These are phyloP conservation scores for Pseudomyrmex cubaensis DNA, from an alignment of 1,140 invertebrate genomes.

Conservation along the genomic window DNA sequence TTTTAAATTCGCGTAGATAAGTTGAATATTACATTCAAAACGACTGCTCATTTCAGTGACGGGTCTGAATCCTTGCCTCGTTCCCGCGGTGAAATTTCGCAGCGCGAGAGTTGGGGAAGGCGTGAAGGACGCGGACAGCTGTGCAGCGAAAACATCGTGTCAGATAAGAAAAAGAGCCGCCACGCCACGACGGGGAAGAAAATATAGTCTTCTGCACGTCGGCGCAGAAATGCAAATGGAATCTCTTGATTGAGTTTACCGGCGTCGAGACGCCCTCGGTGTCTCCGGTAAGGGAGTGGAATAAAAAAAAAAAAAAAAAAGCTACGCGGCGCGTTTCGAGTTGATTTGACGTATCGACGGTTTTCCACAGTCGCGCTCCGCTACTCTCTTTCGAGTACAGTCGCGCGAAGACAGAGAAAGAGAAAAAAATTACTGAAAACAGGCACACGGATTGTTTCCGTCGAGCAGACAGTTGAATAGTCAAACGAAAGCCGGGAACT, in stretches of 20 bases:
- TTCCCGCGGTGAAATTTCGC: constrained; percentile 1
- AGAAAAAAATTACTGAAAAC: constrained; percentile 33
- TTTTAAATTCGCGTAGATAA: constrained; percentile 18
- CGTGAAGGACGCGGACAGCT: neutral
- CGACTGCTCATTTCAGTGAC: constrained; percentile 23
- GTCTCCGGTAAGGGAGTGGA: constrained; percentile 13
- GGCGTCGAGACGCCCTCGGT: constrained; percentile 14
- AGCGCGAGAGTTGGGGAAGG: neutral
- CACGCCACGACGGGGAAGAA: neutral
- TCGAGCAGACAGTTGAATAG: constrained; percentile 1
- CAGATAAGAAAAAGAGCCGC: constrained; percentile 48
- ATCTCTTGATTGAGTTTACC: constrained; percentile 73
- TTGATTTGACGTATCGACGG: constrained; percentile 71
- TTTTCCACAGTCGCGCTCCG: constrained; percentile 40
- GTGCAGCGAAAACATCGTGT: constrained; percentile 11
- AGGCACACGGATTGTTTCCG: constrained; percentile 33
- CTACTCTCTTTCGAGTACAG: constrained; percentile 61
- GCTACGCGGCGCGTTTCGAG: neutral
- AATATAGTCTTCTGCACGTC: constrained; percentile 48
- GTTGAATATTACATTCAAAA: constrained; percentile 41
- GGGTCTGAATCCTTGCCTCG: neutral
- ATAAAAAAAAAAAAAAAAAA: constrained; percentile 33
- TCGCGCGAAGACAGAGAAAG: constrained; percentile 39
- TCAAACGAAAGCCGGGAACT: neutral
- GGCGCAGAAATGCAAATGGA: constrained; percentile 67